Base-by-base conservation (phyloP, 2,888 invertebrate species). In the Drosophila infuscata region DNA sequence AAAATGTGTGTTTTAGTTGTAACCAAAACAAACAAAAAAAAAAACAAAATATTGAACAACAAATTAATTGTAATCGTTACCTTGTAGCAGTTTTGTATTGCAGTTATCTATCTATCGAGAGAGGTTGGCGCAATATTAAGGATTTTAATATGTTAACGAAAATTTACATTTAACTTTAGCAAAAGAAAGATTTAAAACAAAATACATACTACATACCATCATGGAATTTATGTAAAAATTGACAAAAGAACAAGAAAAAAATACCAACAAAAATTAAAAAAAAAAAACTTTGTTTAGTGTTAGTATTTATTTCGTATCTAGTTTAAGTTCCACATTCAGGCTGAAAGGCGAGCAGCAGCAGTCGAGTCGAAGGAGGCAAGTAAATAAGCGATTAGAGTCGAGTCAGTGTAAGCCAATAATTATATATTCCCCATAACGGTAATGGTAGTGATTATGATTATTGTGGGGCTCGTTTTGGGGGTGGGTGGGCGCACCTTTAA, bases 141-240 rank as follows among this genome's bases (percentile, higher is more conserved):
- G 77, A 80, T 54, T 77, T 77, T 79, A 78, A 79, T 83, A 84
- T 85, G 70, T 80, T 81, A 80, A 67, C 72, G 38, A 74, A 81
- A 83, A 83, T 76, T 78, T 82, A 86, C 87, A 86, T 69, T 76
- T 71, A 69, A 69, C 73, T 85, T 80, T 86, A 88, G 85, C 72
- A 87, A 89, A 76, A 89, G 84, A 87, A 73, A 88, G 81, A 63
- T 70, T 79, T 35, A 82, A 77, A 57, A 57, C 54, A 71, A 66
- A 79, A 74, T 29, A 20, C 32, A 53, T 35, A 33, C 52, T 51
- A 81, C 69, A 71, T 74, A 74, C 25, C 61, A 79, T 70, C 62
- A 66, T 81, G 63, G 68, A 71, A 81, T 72, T 77, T 54, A 81
- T 83, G 82, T 79, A 82, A 82, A 77, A 83, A 74, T 79, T 76